Evolutionary conservation across 2,888 invertebrate genomes (phyloP).

Genomic region (Uropetala carovei): DNA sequence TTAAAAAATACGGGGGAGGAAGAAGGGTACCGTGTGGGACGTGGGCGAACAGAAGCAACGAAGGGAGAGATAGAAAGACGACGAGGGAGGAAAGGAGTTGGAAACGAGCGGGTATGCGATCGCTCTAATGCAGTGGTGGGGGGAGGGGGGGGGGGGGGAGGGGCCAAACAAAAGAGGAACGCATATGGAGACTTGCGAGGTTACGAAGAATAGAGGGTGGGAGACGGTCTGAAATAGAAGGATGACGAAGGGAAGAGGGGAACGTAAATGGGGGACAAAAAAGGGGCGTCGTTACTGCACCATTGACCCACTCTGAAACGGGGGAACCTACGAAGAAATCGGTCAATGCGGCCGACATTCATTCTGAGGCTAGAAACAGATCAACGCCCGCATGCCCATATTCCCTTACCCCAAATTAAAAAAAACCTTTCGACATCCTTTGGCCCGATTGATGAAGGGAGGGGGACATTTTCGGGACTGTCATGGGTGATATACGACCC

Average conservation of each 20-base stretch:
- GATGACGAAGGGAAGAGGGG: neutral
- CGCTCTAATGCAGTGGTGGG: neutral
- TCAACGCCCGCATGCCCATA: constrained; percentile 13
- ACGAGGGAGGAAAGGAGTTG: neutral
- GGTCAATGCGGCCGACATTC: neutral
- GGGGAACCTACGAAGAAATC: neutral
- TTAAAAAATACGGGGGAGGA: neutral
- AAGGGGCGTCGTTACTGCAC: neutral
- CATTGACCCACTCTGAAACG: neutral
- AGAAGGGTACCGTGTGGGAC: neutral
- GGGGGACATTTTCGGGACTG: neutral
- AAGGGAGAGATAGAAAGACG: neutral
- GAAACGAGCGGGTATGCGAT: neutral
- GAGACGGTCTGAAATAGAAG: constrained; percentile 10
- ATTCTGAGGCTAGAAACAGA: neutral
- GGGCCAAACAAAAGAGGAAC: neutral
- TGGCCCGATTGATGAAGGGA: neutral
- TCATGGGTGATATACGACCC: neutral
- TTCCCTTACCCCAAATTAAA: neutral
- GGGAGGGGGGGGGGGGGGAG: neutral
- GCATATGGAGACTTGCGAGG: neutral
- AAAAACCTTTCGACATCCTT: neutral
- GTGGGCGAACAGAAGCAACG: neutral
- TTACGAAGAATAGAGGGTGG: neutral
- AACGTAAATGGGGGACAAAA: neutral